Evolutionary conservation across 2,888 invertebrate genomes (phyloP).

Genomic region (Aleiodes testaceus): DNA sequence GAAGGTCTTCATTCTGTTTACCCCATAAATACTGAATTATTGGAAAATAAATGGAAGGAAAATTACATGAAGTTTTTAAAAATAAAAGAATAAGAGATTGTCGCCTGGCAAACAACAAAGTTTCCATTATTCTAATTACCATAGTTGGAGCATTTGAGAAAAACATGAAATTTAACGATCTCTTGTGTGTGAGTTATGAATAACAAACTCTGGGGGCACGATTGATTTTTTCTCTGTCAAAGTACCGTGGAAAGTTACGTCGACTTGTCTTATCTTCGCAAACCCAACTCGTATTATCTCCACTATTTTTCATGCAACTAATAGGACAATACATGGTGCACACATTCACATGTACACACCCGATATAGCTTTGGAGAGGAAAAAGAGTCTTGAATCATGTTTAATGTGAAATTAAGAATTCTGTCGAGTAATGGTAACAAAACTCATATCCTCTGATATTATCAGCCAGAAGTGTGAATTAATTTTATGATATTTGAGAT

Average conservation of each 20-base stretch:
- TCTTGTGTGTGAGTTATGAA: not conserved
- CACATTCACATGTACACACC: too few relatives aligned
- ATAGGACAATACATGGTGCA: constrained; percentile 49
- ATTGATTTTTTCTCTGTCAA: constrained; percentile 35
- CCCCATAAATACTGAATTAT: not conserved
- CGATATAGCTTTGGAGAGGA: not conserved
- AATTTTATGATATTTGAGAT: constrained; percentile 32
- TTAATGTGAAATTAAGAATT: not conserved
- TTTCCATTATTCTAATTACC: too few relatives aligned
- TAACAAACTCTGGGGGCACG: constrained; percentile 30
- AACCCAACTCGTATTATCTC: constrained; percentile 48
- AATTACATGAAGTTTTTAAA: too few relatives aligned
- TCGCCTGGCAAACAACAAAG: too few relatives aligned
- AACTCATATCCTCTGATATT: too few relatives aligned
- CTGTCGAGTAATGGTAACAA: too few relatives aligned
- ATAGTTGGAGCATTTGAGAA: not conserved
- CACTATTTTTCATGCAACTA: constrained; percentile 42
- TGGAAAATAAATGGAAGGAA: constrained; percentile 4
- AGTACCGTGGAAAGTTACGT: constrained; percentile 51
- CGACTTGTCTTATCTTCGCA: constrained; percentile 48
- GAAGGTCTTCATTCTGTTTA: not conserved
- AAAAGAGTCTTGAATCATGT: not conserved
- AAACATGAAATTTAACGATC: not conserved
- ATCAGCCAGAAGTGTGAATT: constrained; percentile 13
- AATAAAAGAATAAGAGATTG: too few relatives aligned